A percentile compares a stretch with the other conserved stretches of the same genome.
Conservation (phyloP, 2,888 invertebrate species). For the Agapostemon virescens region DNA sequence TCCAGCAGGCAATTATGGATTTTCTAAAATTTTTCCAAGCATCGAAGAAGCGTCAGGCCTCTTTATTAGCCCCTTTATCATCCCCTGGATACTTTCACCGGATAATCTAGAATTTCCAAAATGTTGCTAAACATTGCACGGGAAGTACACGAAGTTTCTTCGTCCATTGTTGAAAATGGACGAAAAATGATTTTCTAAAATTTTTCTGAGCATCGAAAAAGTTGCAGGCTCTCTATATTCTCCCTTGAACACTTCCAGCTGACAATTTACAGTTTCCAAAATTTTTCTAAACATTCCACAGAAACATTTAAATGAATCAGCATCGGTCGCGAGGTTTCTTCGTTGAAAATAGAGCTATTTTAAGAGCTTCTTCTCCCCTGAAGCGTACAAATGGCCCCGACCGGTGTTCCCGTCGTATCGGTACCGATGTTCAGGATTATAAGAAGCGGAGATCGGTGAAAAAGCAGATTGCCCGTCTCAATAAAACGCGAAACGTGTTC, state of each 20-base stretch:
- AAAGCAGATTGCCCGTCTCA: conserved; percentile 1
- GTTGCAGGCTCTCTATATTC: too few species aligned
- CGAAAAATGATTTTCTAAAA: too few species aligned
- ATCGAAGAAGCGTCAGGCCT: too few species aligned
- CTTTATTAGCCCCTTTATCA: too few species aligned
- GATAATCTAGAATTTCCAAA: too few species aligned
- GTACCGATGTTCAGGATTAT: neutral
- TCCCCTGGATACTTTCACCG: too few species aligned
- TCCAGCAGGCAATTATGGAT: too few species aligned
- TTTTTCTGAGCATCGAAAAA: too few species aligned
- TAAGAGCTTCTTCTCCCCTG: neutral
- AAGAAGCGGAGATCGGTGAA: neutral
- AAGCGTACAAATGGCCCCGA: neutral
- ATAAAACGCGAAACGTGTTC: neutral
- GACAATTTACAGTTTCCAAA: neutral
- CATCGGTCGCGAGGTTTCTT: neutral
- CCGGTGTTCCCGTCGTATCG: neutral
- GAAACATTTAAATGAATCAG: neutral
- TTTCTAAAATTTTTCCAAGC: too few species aligned
- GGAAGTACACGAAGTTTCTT: too few species aligned
- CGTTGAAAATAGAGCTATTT: neutral
- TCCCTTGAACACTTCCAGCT: neutral
- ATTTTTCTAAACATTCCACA: neutral
- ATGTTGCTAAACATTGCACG: too few species aligned
- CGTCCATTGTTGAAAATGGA: too few species aligned